Percentiles rank a stretch among this genome's conserved stretches.
Conservation (phyloP, 2,797 vertebrate species). For the Pachyuromys duprasi region DNA sequence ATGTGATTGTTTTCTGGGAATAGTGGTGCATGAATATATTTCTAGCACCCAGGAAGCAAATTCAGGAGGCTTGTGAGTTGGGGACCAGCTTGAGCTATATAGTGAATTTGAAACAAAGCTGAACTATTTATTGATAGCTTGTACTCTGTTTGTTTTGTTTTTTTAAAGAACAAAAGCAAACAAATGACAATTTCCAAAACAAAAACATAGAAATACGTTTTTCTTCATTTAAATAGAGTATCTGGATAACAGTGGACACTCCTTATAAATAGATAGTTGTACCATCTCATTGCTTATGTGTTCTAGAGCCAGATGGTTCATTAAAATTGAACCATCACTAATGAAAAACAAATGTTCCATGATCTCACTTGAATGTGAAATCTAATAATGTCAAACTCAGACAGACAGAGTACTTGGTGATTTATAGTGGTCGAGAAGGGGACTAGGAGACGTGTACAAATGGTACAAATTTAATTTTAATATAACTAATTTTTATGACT, state of each 20-base stretch:
- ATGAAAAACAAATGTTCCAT: background rate
- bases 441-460: background rate
- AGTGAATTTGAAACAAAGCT: background rate
- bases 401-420: background rate
- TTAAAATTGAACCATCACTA: conserved; percentile 21
- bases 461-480: background rate
- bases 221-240: conserved; percentile 13
- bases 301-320: background rate
- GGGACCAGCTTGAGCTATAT: background rate
- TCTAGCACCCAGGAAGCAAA: background rate
- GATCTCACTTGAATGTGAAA: background rate
- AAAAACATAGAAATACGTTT: background rate
- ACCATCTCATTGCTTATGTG: background rate
- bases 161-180: background rate
- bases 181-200: background rate
- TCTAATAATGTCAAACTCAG: conserved; percentile 20
- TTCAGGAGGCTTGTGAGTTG: background rate
- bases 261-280: background rate
- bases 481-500: background rate
- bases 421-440: background rate
- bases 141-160: background rate
- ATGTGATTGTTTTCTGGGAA: background rate
- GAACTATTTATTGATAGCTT: background rate
- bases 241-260: background rate
- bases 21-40: background rate